Evolutionary conservation across 2,888 invertebrate species (phyloP), one percentile per base, ranked within the genome.

Genomic region (Ferrisia virgata): DNA sequence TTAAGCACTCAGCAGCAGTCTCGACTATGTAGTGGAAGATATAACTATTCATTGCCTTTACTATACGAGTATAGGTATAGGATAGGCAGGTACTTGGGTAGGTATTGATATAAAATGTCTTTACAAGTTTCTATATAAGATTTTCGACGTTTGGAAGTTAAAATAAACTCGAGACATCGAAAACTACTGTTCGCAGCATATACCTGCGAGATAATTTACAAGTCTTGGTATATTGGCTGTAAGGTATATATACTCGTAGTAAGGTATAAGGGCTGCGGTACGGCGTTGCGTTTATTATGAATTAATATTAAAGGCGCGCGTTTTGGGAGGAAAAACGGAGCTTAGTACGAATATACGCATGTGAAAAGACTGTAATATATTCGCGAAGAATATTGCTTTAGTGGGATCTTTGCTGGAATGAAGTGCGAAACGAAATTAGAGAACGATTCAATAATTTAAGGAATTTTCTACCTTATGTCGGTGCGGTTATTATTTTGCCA

Each of bases 371-470:
- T 25, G 64, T 25, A 64, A 64, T 28, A 64, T 64, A 64, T 64
- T 64, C 31, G 28, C 28, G 64, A 64, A 64, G 64, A 64, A 64
- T 64, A 64, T 64, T 64, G 64, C 64, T 28, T 28, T 28, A 13
- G 64, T 11, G 28, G 64, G 64, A 64, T 31, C 28, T 25, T 28
- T 22, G 2, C 25, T 2, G 53, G 53, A 53, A 64, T 64, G 64
- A 64, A 28, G 31, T 64, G 64, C 25, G 64, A 64, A 31, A 76
- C 18, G 72, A 76, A 76, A 36, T 76, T 76, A 76, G 72, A 11
- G 72, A 76, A 33, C 72, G 72, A 76, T 36, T 76, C 36, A 36
- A 76, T 76, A 76, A 76, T 76, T 76, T 76, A 76, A 76, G 72
- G 72, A 76, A 76, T 76, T 76, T 76, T 22, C 33, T 76, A 76